Evolutionary conservation across 2,888 invertebrate species (phyloP), one percentile per base, ranked within the genome.

Genomic region (Melieria omissa): DNA sequence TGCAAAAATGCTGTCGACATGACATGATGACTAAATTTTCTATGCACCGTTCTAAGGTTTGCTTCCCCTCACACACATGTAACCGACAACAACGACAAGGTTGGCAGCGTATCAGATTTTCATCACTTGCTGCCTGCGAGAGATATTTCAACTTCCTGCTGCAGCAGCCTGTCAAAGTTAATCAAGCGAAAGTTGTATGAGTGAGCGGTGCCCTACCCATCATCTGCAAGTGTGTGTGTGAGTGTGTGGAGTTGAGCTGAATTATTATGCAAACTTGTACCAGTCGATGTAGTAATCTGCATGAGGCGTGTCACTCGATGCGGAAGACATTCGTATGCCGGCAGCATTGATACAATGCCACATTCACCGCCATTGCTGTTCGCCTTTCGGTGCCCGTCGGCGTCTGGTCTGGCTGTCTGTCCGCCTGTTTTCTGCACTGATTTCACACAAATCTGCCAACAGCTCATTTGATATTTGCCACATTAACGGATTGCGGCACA

Each of bases 301-400:
- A 72, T 73, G 72, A 74, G 75, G 75, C 75, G 74, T 75, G 69
- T 72, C 73, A 68, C 65, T 62, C 70, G 72, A n/a, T 73, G 62
- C 29, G 55, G 61, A n/a, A 61, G 61, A n/a, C 44, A 57, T 29
- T 58, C 42, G n/a, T 12, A 45, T 45, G 47, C 44, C 9, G 41
- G n/a, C 54, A 62, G 44, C 44, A 9, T 4, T 61, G 44, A 5
- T 5, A 62, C 16, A 41, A 60, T 42, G 6, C 29, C 42, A 29
- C 60, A 60, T 44, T 44, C 42, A 10, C 29, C 29, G 29, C 29
- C 29, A 29, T 29, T 29, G 29, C 29, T 29, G 29, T 29, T 29
- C 29, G 29, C 29, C 29, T 29, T 29, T 29, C 29, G 29, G 29
- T 29, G 29, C 29, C 29, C 29, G 29, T 29, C 29, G 29, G 29